Evolutionary conservation across 2,797 vertebrate genomes (phyloP).

Genomic region (Danio choprae): DNA sequence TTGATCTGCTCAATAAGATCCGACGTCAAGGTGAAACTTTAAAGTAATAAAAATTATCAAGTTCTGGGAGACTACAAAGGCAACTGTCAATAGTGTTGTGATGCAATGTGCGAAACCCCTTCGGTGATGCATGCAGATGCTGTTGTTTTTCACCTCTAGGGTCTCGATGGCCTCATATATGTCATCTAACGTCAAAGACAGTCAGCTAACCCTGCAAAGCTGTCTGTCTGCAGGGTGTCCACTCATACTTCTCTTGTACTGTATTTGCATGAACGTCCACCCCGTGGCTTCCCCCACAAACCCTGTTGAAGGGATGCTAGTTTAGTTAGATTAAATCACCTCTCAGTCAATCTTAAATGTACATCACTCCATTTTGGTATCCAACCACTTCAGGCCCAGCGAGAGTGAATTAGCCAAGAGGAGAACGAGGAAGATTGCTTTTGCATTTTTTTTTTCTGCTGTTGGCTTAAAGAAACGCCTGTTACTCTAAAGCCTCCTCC

Average conservation of each 20-base stretch:
- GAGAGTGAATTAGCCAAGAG: constrained; percentile 7
- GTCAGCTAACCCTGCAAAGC: constrained; percentile 29
- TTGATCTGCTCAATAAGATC: neutral
- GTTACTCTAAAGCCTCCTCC: constrained; percentile 33
- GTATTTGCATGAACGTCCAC: constrained; percentile 23
- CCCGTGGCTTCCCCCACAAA: constrained; percentile 11
- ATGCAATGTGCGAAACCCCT: neutral
- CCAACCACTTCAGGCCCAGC: neutral
- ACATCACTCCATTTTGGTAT: neutral
- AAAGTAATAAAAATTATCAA: neutral
- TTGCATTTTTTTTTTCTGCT: constrained; percentile 19
- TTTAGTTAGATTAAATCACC: constrained; percentile 26
- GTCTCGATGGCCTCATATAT: constrained; percentile 1
- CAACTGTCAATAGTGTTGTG: neutral
- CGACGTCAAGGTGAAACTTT: neutral
- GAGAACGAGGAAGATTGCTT: constrained; percentile 22
- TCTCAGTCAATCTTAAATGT: constrained; percentile 21
- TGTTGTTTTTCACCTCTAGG: constrained; percentile 35
- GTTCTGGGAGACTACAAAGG: neutral
- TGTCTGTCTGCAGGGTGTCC: constrained; percentile 28
- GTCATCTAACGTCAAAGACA: constrained; percentile 37
- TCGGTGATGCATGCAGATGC: constrained; percentile 1
- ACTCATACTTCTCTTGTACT: constrained; percentile 25
- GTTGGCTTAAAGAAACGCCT: constrained; percentile 41
- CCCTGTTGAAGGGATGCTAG: constrained; percentile 13